phyloP scores from a whole-genome alignment of 2,797 vertebrate genomes.

The Tenualosa thibaudeaui region DNA sequence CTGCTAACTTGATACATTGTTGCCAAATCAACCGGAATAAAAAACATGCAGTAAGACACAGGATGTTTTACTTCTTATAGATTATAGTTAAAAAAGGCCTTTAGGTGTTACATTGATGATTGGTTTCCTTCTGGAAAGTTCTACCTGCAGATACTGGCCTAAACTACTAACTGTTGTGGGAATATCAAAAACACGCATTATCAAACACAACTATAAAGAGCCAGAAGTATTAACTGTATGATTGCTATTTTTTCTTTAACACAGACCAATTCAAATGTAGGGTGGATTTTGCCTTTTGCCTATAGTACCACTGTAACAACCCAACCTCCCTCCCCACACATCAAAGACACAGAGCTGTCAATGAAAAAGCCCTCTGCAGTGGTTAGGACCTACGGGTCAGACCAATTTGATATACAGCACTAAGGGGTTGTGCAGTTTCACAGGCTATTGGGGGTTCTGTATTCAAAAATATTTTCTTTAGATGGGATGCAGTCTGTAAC shows the following conservation, averaged over 20 bases:
- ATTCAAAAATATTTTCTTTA: neutral
- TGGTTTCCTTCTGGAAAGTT: neutral
- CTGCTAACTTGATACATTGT: neutral
- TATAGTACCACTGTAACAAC: neutral
- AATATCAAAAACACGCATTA: neutral
- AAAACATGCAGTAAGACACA: no score
- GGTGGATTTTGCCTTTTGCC: conserved; percentile 1
- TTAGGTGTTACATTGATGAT: neutral
- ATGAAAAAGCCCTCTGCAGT: neutral
- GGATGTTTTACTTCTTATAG: no score
- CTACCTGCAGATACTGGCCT: neutral
- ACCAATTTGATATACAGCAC: neutral
- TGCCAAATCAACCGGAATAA: neutral
- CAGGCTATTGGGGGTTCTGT: neutral
- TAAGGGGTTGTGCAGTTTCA: neutral
- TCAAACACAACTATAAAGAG: neutral
- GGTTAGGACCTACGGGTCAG: neutral
- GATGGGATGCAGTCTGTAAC: neutral
- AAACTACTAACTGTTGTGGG: neutral
- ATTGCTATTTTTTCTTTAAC: neutral
- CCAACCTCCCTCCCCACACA: neutral
- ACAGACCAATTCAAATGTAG: neutral
- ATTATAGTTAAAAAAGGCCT: no score
- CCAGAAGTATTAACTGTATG: neutral
- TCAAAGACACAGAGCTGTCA: conserved; percentile 1